Base-by-base conservation (phyloP, 2,888 invertebrate species). In the Syritta pipiens region DNA sequence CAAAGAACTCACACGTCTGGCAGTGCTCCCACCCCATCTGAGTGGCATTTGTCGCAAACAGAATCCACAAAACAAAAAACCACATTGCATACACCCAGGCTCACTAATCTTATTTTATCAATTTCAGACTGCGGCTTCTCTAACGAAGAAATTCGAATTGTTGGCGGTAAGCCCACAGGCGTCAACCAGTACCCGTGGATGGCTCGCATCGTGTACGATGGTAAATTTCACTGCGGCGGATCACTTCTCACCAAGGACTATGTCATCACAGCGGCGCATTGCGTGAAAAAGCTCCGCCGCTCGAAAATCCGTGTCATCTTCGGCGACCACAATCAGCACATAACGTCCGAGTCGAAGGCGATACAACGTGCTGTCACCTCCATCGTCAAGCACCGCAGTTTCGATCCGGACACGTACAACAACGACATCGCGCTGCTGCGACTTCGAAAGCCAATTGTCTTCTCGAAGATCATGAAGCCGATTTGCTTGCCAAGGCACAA, bases 111-210 rank as follows among this genome's bases (percentile, higher is more conserved):
- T 28, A 9, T 3, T 67, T 60, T 72, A 51, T 81, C 81, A 49
- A 82, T 89, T 89, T 46, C 89, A 95, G 95, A 96, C 89, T 96
- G 96, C 85, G 95, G 96, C 30, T 90, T 93, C 69, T 91, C 94
- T 1, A 96, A 95, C 89, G 95, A 95, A 90, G 95, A 96, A 90
- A 94, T 94, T 86, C 91, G 96, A 83, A 96, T 96, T 82, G 95
- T 96, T 62, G 96, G 96, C 53, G 96, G 96, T 9, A 91, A 92
- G 84, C 94, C 96, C 17, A 94, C 96, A 0, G 93, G 94, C 55
- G 91, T 94, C 26, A 95, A 96, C 89, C 92, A 94, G 83, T 96
- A 95, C 88, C 96, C 96, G 5, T 96, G 96, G 96, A 92, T 96
- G 88, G 96, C 95, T 2, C 91, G 96, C 42, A 91, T 96, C 62